phyloP scores from a whole-genome alignment of 2,113 vertebrate species.

The Brevimyrus niger region DNA sequence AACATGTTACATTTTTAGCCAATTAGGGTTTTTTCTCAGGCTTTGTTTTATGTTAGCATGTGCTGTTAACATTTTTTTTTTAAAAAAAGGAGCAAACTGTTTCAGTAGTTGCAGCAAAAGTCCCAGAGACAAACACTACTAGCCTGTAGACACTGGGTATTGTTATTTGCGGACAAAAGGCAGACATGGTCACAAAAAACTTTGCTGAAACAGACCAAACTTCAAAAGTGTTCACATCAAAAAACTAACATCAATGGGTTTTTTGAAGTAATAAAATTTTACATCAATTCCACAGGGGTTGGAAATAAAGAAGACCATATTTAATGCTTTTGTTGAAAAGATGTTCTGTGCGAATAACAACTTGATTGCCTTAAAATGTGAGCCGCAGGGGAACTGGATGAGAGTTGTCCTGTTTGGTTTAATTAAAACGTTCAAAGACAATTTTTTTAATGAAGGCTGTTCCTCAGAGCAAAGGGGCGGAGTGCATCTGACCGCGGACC shows the following conservation, averaged over 20 bases:
- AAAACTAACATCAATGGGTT: conserved; percentile 16
- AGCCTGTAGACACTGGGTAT: conserved; percentile 12
- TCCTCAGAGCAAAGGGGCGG: conserved; percentile 34
- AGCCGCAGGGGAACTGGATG: conserved; percentile 28
- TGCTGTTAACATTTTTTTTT: neutral
- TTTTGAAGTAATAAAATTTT: conserved; percentile 28
- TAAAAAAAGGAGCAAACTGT: neutral
- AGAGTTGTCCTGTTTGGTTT: conserved; percentile 31
- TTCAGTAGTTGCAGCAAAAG: conserved; percentile 11
- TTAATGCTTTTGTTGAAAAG: conserved; percentile 39
- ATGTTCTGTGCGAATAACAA: conserved; percentile 37
- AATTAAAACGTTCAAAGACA: conserved; percentile 43
- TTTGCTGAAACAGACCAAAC: conserved; percentile 51
- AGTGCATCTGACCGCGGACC: conserved; percentile 26
- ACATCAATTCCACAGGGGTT: conserved; percentile 7
- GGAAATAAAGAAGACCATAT: conserved; percentile 15
- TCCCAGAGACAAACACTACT: neutral
- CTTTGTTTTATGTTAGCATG: neutral
- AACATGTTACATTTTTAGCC: neutral
- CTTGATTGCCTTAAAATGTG: conserved; percentile 37
- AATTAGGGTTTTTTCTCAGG: neutral
- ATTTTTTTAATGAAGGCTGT: conserved; percentile 34
- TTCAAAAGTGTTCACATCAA: conserved; percentile 11
- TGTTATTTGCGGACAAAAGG: conserved; percentile 52
- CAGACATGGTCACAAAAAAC: conserved; percentile 54